Percentiles rank a stretch among this genome's conserved stretches.
phyloP scores from a whole-genome alignment of 2,888 invertebrate genomes.

The Alviniconcha strummeri region DNA sequence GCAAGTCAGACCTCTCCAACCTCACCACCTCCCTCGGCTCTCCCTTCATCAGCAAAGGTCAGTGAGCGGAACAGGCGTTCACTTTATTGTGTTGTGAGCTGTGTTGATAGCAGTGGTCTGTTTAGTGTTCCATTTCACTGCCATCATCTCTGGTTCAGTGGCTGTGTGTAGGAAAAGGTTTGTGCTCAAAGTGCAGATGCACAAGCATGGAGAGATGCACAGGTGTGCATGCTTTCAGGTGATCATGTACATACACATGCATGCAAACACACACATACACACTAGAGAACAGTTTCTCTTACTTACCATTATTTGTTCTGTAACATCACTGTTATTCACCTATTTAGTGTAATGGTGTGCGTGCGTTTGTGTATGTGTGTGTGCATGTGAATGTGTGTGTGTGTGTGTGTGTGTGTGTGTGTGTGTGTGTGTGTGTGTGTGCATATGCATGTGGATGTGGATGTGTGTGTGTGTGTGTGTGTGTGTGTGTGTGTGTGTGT shows the following conservation, averaged over 20 bases:
- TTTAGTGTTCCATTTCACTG: too few relatives aligned
- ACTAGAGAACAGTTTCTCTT: neutral
- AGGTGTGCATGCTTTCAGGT: too few relatives aligned
- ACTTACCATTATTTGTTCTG: neutral
- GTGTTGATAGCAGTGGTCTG: too few relatives aligned
- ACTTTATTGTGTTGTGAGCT: neutral
- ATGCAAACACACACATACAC: neutral
- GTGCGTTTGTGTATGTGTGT: neutral
- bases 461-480: neutral
- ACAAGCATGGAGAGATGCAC: too few relatives aligned
- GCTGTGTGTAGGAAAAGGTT: too few relatives aligned
- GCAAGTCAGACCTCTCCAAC: conserved; percentile 29
- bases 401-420: neutral
- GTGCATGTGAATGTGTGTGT: neutral
- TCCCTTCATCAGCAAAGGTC: conserved; percentile 1
- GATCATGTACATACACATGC: too few relatives aligned
- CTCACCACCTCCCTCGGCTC: conserved; percentile 19
- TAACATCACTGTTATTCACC: neutral
- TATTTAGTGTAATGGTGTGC: neutral
- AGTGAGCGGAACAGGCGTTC: neutral
- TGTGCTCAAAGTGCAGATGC: too few relatives aligned
- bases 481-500: too few relatives aligned
- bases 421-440: neutral
- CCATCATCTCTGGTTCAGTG: too few relatives aligned
- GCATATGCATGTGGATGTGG: neutral